Conservation (phyloP, 53 echinoderm and acorn worm genomes). For the Crossaster papposus region DNA sequence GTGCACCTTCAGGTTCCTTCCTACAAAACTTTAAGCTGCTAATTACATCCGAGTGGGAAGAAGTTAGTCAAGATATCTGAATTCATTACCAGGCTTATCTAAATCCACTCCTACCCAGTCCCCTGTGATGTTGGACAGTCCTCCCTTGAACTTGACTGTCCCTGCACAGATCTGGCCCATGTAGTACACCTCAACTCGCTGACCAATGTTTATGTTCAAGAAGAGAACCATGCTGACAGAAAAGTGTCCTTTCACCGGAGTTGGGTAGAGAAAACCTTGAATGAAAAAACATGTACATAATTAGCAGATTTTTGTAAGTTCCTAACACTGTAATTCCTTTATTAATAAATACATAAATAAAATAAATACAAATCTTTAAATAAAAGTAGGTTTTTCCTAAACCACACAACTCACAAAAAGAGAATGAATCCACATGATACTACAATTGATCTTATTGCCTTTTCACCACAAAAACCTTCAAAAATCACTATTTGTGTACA, state of each 20-base stretch:
- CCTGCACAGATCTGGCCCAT: constrained; percentile 70
- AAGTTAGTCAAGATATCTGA: neutral
- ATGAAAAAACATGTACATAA: neutral
- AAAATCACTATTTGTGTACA: too few species aligned
- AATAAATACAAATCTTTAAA: too few species aligned
- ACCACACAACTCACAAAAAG: too few species aligned
- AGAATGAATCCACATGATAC: too few species aligned
- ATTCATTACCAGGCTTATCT: constrained; percentile 66
- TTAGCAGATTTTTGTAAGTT: too few species aligned
- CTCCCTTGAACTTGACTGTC: constrained; percentile 90
- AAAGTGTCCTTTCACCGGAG: neutral
- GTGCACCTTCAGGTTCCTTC: too few species aligned
- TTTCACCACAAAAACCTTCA: too few species aligned
- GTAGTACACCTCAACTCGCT: constrained; percentile 88
- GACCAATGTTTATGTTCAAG: constrained; percentile 86
- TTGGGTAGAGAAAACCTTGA: neutral
- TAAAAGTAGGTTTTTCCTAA: too few species aligned
- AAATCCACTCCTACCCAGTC: constrained; percentile 96
- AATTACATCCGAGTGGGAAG: neutral
- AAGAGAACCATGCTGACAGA: constrained; percentile 81
- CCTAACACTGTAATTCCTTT: too few species aligned
- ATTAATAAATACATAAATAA: too few species aligned
- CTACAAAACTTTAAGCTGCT: too few species aligned
- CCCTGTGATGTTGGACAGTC: constrained; percentile 76
- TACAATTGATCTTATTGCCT: too few species aligned